Evolutionary conservation across 2,113 vertebrate genomes (phyloP).

Genomic region (Sciurus niger): DNA sequence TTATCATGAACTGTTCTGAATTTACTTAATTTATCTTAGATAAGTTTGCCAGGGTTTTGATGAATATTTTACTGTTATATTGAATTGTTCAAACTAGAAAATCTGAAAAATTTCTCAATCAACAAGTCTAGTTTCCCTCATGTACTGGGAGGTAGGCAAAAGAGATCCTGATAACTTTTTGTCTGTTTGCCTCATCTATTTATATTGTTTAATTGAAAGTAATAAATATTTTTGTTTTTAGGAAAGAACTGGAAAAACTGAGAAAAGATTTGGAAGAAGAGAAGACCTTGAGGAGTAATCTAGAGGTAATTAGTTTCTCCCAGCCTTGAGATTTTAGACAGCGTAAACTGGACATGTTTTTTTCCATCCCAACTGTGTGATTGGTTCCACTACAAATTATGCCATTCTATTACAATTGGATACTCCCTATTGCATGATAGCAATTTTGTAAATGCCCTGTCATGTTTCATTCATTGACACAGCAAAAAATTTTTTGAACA

Average conservation of each 20-base stretch:
- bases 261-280: conserved; percentile 95
- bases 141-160: neutral
- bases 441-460: conserved; percentile 7
- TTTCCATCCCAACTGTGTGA: neutral
- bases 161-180: neutral
- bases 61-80: neutral
- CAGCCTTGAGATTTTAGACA: neutral
- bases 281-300: conserved; percentile 89
- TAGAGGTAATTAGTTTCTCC: conserved; percentile 92
- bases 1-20: conserved; percentile 7
- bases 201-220: conserved; percentile 37
- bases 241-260: conserved; percentile 95
- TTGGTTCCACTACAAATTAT: neutral
- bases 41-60: neutral
- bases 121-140: neutral
- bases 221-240: conserved; percentile 82
- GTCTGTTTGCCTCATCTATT: neutral
- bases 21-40: conserved; percentile 22
- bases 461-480: neutral
- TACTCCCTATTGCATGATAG: neutral
- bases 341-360: neutral
- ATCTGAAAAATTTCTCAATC: neutral
- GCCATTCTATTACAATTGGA: neutral
- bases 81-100: conserved; percentile 1
- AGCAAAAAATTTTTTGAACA: neutral